Evolutionary conservation across 2,888 invertebrate genomes (phyloP).

Genomic region (Diabrotica balteata): DNA sequence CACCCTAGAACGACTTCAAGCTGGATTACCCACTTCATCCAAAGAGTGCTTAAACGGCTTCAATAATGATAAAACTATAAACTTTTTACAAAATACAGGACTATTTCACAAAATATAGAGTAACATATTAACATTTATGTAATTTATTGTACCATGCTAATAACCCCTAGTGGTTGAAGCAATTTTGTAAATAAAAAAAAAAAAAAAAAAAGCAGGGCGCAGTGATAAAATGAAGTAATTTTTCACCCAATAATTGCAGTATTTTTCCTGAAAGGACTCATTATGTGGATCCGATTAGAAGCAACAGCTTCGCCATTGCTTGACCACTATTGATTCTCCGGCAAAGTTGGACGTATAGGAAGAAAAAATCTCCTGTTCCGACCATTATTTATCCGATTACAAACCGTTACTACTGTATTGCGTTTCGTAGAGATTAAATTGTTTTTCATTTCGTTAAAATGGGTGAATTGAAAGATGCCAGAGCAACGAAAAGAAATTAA

Average conservation of each 20-base stretch:
- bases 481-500: conserved; percentile 21
- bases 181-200: too few relatives aligned
- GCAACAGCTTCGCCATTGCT: conserved; percentile 44
- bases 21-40: too few relatives aligned
- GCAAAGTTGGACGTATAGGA: conserved; percentile 38
- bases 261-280: conserved; percentile 51
- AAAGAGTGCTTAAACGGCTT: too few relatives aligned
- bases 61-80: too few relatives aligned
- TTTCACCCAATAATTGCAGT: conserved; percentile 49
- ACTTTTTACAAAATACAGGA: too few relatives aligned
- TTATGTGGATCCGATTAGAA: conserved; percentile 51
- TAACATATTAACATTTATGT: too few relatives aligned
- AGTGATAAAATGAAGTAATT: conserved; percentile 46
- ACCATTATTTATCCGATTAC: conserved; percentile 47
- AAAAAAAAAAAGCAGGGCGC: conserved; percentile 18
- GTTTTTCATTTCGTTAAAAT: conserved; percentile 38
- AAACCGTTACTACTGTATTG: conserved; percentile 41
- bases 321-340: conserved; percentile 47
- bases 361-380: conserved; percentile 46
- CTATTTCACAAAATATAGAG: too few relatives aligned
- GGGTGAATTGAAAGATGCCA: conserved; percentile 33
- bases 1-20: too few relatives aligned
- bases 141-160: too few relatives aligned
- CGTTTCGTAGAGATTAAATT: conserved; percentile 39
- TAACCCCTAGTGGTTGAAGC: too few relatives aligned